A percentile compares a stretch with the other conserved stretches of the same genome.
These are phyloP conservation scores for Meloidogyne floridensis DNA, from an alignment of 1,140 invertebrate species.

Conservation along the genomic window DNA sequence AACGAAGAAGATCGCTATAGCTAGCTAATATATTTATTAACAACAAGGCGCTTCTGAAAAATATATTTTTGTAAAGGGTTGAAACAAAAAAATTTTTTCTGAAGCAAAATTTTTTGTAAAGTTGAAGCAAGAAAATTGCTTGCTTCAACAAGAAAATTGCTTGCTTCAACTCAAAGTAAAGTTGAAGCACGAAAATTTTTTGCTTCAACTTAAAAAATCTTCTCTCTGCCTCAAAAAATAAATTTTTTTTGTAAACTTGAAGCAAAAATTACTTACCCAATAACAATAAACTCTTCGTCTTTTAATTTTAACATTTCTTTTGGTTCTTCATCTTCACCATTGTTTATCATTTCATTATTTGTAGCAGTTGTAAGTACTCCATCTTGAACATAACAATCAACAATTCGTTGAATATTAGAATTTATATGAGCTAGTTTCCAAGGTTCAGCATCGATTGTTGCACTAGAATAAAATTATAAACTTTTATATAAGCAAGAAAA, in stretches of 20 bases:
- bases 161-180: too few relatives aligned
- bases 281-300: constrained; percentile 71
- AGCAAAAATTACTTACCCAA: constrained; percentile 71
- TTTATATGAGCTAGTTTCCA: constrained; percentile 93
- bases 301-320: constrained; percentile 37
- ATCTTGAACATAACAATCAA: constrained; percentile 75
- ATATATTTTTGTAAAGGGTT: neutral
- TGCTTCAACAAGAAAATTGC: constrained; percentile 52
- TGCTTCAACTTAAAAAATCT: too few relatives aligned
- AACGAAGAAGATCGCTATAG: constrained; percentile 79
- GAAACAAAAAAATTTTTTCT: neutral
- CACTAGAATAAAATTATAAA: constrained; percentile 29
- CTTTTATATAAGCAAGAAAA: too few relatives aligned
- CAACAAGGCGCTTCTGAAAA: constrained; percentile 73
- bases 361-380: constrained; percentile 55
- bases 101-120: constrained; percentile 8
- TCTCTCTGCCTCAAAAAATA: too few relatives aligned
- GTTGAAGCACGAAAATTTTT: too few relatives aligned
- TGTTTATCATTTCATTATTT: constrained; percentile 11
- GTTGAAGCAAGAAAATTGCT: constrained; percentile 49
- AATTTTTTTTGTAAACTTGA: neutral
- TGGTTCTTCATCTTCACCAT: constrained; percentile 22
- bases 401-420: constrained; percentile 79
- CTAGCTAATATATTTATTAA: constrained; percentile 84
- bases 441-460: constrained; percentile 82